These are phyloP conservation scores for Babyrousa celebensis DNA, from an alignment of 2,797 vertebrate species.

Conservation along the genomic window DNA sequence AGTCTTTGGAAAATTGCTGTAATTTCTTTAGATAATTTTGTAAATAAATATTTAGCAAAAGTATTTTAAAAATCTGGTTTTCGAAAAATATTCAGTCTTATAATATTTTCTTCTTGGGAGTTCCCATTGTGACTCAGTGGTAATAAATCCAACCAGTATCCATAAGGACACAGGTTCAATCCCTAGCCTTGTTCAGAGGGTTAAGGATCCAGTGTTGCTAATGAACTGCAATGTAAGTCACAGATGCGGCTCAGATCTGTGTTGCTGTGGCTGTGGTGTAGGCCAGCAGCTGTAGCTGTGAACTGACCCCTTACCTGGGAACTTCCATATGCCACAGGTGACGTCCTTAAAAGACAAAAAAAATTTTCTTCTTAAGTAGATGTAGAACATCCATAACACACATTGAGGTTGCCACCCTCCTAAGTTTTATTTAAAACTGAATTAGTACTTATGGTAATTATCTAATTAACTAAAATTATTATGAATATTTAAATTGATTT, in stretches of 20 bases:
- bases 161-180: no score
- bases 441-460: constrained; percentile 85
- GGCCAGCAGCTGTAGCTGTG: no score
- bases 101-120: background rate
- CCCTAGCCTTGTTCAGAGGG: no score
- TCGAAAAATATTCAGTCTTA: background rate
- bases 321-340: no score
- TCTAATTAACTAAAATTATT: constrained; percentile 87
- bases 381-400: background rate
- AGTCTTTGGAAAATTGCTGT: background rate
- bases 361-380: background rate
- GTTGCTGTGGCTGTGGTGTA: no score
- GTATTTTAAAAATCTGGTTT: background rate
- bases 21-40: background rate
- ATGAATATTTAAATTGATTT: constrained; percentile 80
- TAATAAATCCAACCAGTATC: no score
- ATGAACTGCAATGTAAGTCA: no score
- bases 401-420: constrained; percentile 66
- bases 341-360: no score
- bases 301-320: no score
- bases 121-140: no score
- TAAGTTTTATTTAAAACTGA: constrained; percentile 88
- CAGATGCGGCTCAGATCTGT: no score
- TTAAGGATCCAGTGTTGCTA: no score
- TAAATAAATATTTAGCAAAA: constrained; percentile 17